A percentile compares a stretch with the other conserved stretches of the same genome.
phyloP scores from a whole-genome alignment of 2,797 vertebrate genomes.

The Petrocephalus schoutedeni region DNA sequence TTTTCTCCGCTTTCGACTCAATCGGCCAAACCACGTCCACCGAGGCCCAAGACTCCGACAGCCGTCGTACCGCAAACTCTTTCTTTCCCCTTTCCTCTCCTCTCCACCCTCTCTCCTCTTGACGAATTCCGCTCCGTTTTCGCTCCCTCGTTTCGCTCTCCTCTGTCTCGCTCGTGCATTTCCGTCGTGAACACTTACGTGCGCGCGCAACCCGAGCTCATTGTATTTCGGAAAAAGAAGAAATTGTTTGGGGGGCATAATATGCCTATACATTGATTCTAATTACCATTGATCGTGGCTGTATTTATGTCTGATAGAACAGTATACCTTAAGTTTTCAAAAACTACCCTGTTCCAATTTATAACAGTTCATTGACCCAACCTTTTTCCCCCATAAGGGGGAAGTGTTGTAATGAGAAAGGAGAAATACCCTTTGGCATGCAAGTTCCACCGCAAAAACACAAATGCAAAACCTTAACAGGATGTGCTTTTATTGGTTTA shows the following conservation, averaged over 20 bases:
- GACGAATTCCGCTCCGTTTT: slow-evolving; percentile 34
- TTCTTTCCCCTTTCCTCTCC: slow-evolving; percentile 28
- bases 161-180: slow-evolving; percentile 18
- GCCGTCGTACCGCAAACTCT: slow-evolving; percentile 45
- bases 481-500: slow-evolving; percentile 14
- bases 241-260: background rate
- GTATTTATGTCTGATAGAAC: background rate
- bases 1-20: slow-evolving; percentile 45
- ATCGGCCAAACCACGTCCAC: slow-evolving; percentile 72
- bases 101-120: slow-evolving; percentile 29
- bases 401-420: background rate
- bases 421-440: background rate
- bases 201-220: slow-evolving; percentile 14
- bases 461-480: slow-evolving; percentile 14
- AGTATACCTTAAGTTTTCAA: background rate
- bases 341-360: background rate
- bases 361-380: background rate
- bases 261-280: background rate
- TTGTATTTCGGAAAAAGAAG: background rate
- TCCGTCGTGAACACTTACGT: background rate
- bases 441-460: slow-evolving; percentile 19
- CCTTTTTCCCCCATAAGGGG: background rate
- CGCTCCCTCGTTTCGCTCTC: slow-evolving; percentile 36
- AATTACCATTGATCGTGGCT: background rate
- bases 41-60: slow-evolving; percentile 56